A percentile compares a stretch with the other conserved stretches of the same genome.
Evolutionary conservation across 92 coral and sea anemone species (phyloP).

Genomic region (Isaurus tuberculatus): DNA sequence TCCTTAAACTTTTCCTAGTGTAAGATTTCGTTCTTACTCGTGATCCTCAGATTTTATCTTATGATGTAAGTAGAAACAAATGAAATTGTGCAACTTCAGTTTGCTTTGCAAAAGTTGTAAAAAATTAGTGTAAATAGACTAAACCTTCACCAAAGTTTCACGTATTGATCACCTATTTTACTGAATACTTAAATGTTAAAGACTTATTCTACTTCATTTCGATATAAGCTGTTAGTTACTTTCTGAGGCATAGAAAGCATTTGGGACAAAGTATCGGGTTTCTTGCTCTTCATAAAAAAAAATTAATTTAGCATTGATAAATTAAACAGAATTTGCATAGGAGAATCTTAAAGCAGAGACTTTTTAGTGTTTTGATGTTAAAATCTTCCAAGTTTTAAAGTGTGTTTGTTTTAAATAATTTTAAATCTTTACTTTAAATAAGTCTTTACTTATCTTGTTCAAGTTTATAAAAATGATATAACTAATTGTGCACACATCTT

Average conservation of each 20-base stretch:
- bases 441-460: neutral
- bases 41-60: neutral
- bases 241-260: neutral
- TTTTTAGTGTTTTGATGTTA: neutral
- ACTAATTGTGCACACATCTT: neutral
- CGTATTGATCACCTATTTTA: neutral
- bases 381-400: neutral
- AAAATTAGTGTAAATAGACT: neutral
- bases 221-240: neutral
- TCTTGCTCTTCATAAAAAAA: too few species aligned
- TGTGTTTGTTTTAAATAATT: neutral
- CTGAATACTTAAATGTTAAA: neutral
- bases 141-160: neutral
- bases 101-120: neutral
- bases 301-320: too few species aligned
- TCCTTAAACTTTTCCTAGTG: neutral
- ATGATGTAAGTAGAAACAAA: neutral
- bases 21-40: neutral
- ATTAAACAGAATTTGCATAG: too few species aligned
- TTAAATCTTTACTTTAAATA: neutral
- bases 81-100: constrained; percentile 38
- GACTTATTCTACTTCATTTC: neutral
- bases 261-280: too few species aligned
- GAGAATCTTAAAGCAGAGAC: neutral
- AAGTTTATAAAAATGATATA: neutral